Conservation (phyloP, 2,888 invertebrate genomes). For the Ochropleura plecta region DNA sequence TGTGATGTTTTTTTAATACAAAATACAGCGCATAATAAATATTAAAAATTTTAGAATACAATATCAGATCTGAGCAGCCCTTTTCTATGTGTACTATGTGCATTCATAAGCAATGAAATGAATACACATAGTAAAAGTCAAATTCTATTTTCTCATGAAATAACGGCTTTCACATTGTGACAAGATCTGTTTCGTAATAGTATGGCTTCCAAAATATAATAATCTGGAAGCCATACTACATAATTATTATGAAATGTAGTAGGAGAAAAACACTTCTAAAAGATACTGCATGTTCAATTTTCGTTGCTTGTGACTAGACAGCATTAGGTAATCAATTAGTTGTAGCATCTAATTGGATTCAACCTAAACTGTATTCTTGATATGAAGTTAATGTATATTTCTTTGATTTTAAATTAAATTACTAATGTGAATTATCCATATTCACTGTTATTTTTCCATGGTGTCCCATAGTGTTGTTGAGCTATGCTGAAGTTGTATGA, state of each 20-base stretch:
- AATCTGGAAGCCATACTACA: background rate
- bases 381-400: background rate
- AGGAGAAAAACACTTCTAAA: background rate
- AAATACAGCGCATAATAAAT: background rate
- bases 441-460: background rate
- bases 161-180: background rate
- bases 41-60: background rate
- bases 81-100: background rate
- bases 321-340: background rate
- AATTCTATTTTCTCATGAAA: background rate
- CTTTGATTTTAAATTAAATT: background rate
- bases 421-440: background rate
- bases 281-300: background rate
- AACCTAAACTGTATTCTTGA: background rate
- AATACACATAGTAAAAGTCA: background rate
- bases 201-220: background rate
- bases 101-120: background rate
- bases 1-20: background rate
- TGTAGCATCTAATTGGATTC: conserved; percentile 9
- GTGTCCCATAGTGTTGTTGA: background rate
- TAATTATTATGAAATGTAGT: background rate
- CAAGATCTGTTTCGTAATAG: background rate
- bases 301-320: background rate
- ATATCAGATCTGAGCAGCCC: background rate
- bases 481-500: background rate